Base-by-base conservation (phyloP, 2,113 vertebrate species). In the Stomatorhinus ivindoensis region DNA sequence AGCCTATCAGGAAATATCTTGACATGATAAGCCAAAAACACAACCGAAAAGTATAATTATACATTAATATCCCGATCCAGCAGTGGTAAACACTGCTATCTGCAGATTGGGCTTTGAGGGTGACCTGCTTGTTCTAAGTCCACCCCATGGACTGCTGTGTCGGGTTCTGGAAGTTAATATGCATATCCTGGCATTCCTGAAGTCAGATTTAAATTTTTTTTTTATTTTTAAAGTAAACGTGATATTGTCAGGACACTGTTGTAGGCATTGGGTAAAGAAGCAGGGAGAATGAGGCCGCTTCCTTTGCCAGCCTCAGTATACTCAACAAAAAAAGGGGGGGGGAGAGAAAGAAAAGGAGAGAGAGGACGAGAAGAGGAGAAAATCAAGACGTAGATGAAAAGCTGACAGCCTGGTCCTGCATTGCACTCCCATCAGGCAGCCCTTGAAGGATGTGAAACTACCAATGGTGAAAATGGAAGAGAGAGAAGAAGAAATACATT, bases 221-320 rank as follows among this genome's bases (percentile, higher is more conserved):
- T 53, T 55, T 53, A 15, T 58, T 87, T 42, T 31, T 58, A 4
- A 89, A 89, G 31, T 19, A 51, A 82, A 91, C n/a, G 85, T 88
- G 89, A 90, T 92, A 83, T 89, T 82, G 87, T 91, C 90, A 91
- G 89, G 80, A 73, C 1, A 91, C 88, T 90, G 87, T 55, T 91
- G 89, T 90, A 89, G 90, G 89, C 85, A 90, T 90, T 50, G 88
- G 39, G 61, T 44, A 88, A 27, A 88, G 65, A 27, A 80, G 88
- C n/a, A 21, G 27, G 47, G 88, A 48, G 47, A 51, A 35, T 53
- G 65, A 39, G 46, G 50, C 85, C 7, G 85, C 31, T 88, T 44
- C 47, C 87, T 91, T 80, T 90, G 83, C 76, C 90, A 91, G 90
- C 42, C 35, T 91, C 90, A 88, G 90, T 91, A 89, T 90, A 82